phyloP scores from a whole-genome alignment of 1,140 invertebrate genomes.

The Hermatobates lingyangjiaoensis region DNA sequence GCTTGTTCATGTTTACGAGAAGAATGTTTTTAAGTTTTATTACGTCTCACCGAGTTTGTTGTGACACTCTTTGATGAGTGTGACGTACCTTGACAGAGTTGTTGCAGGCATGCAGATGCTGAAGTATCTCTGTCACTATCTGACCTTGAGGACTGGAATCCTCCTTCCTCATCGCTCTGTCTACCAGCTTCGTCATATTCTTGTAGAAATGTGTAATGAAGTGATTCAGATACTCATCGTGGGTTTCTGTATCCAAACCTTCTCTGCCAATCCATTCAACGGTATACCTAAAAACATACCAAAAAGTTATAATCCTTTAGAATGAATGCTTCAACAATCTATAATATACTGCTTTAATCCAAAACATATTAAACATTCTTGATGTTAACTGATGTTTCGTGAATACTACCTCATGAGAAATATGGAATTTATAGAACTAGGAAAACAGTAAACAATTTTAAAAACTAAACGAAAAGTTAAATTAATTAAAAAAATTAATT shows the following conservation, averaged over 20 bases:
- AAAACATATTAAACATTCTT: too few relatives aligned
- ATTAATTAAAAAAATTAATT: too few relatives aligned
- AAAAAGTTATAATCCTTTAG: neutral
- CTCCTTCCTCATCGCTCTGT: conserved; percentile 86
- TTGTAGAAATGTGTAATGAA: conserved; percentile 92
- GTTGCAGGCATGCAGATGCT: conserved; percentile 90
- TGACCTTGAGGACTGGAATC: conserved; percentile 82
- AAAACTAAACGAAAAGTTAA: too few relatives aligned
- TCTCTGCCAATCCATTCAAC: conserved; percentile 95
- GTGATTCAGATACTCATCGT: conserved; percentile 83
- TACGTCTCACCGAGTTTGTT: too few relatives aligned
- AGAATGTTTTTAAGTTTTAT: too few relatives aligned
- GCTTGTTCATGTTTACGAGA: too few relatives aligned
- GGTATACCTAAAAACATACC: conserved; percentile 46
- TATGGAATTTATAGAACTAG: too few relatives aligned
- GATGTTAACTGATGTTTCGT: too few relatives aligned
- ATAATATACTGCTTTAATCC: too few relatives aligned
- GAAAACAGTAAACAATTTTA: too few relatives aligned
- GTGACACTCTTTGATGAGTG: too few relatives aligned
- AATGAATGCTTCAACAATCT: neutral
- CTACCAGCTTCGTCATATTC: conserved; percentile 80
- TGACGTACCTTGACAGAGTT: conserved; percentile 64
- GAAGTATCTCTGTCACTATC: conserved; percentile 87
- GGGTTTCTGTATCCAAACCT: conserved; percentile 79
- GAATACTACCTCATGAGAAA: too few relatives aligned